These are phyloP conservation scores for Lacerta bilineata DNA, from an alignment of 2,797 vertebrate species.

Conservation along the genomic window DNA sequence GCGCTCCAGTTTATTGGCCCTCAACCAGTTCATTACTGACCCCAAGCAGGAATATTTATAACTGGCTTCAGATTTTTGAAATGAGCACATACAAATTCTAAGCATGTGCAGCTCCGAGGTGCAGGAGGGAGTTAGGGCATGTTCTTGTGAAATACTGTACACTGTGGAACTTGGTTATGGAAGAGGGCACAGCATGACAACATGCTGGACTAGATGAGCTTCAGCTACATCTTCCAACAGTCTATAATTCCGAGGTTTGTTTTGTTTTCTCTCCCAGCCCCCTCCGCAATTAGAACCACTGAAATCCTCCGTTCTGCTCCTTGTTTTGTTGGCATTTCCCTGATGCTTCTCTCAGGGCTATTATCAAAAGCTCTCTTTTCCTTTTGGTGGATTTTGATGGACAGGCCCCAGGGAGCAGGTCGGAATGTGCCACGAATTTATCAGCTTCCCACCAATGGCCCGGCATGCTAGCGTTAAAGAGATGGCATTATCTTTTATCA, in stretches of 20 bases:
- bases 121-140: background rate
- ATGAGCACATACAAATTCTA: background rate
- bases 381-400: conserved; percentile 25
- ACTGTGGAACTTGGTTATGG: background rate
- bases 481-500: conserved; percentile 24
- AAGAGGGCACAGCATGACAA: background rate
- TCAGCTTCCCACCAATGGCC: background rate
- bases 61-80: background rate
- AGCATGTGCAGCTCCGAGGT: background rate
- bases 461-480: background rate
- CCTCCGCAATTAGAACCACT: background rate
- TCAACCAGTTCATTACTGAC: background rate
- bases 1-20: background rate
- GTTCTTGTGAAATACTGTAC: background rate
- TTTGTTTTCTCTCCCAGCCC: background rate
- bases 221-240: background rate
- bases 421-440: conserved; percentile 14
- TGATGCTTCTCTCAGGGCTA: conserved; percentile 29
- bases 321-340: conserved; percentile 8
- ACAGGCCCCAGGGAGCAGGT: conserved; percentile 10
- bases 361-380: conserved; percentile 31
- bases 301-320: background rate
- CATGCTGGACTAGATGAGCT: background rate
- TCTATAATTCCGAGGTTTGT: background rate
- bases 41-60: background rate